Evolutionary conservation across 2,113 vertebrate species (phyloP).

Genomic region (Grus americana): DNA sequence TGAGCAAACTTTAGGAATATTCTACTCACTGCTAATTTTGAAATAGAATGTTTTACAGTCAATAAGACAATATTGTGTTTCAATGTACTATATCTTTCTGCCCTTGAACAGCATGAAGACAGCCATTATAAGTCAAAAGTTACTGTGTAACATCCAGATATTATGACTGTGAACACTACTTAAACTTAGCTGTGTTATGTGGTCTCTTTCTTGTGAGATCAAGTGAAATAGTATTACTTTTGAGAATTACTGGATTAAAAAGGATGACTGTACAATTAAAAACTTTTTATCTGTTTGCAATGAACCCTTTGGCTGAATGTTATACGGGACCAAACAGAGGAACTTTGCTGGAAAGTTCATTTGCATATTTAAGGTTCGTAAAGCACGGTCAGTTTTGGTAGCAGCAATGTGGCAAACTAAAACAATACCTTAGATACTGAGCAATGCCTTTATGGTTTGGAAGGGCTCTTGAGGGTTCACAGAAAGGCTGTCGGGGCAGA

Average conservation of each 20-base stretch:
- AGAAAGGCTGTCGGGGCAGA: not conserved
- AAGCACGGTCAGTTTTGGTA: not conserved
- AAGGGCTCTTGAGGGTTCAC: not conserved
- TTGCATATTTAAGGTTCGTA: not conserved
- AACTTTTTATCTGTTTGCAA: not conserved
- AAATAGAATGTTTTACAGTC: not conserved
- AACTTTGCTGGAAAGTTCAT: not conserved
- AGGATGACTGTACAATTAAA: not conserved
- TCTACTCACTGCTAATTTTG: not conserved
- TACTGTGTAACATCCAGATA: not conserved
- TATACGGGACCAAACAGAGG: not conserved
- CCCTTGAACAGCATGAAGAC: not conserved
- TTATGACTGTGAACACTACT: not conserved
- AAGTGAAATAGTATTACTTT: not conserved
- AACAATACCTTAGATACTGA: not conserved
- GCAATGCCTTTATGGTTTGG: not conserved
- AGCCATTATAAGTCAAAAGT: not conserved
- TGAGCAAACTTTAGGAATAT: not conserved
- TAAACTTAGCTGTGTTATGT: not conserved
- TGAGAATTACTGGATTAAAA: not conserved
- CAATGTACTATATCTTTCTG: not conserved
- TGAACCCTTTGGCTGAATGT: not conserved
- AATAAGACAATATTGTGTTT: not conserved
- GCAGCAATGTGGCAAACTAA: not conserved
- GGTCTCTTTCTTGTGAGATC: not conserved